These are phyloP conservation scores for Carcina quercana DNA, from an alignment of 2,888 invertebrate genomes.

Conservation along the genomic window DNA sequence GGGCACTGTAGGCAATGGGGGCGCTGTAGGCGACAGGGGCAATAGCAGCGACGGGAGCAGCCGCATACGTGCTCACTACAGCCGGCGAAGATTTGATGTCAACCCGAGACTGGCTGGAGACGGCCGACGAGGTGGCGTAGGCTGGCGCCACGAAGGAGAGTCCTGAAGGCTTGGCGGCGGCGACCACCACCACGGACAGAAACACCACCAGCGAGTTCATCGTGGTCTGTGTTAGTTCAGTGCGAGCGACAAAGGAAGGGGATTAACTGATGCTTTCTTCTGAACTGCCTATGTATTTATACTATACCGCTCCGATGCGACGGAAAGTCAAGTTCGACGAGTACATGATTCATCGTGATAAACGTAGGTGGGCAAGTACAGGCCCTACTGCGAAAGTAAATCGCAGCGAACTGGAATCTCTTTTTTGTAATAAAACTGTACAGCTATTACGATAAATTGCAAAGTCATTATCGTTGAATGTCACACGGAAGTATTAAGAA, in stretches of 20 bases:
- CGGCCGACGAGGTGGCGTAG: conserved; percentile 16
- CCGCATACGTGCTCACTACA: conserved; percentile 29
- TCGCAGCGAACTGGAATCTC: neutral
- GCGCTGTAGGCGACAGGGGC: conserved; percentile 15
- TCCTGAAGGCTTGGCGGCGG: conserved; percentile 39
- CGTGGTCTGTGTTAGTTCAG: conserved; percentile 74
- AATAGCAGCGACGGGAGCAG: conserved; percentile 25
- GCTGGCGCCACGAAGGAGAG: conserved; percentile 33
- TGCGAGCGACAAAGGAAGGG: conserved; percentile 40
- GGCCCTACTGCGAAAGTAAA: conserved; percentile 23
- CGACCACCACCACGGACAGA: conserved; percentile 73
- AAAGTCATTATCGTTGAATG: too few relatives aligned
- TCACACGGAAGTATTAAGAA: too few relatives aligned
- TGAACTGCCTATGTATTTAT: conserved; percentile 47
- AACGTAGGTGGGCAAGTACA: too few relatives aligned
- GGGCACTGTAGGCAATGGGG: conserved; percentile 28
- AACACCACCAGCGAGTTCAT: conserved; percentile 78
- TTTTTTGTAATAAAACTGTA: too few relatives aligned
- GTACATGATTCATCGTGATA: conserved; percentile 35
- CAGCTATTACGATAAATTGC: too few relatives aligned
- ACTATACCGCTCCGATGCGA: conserved; percentile 34
- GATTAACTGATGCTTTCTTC: conserved; percentile 64
- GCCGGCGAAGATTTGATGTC: conserved; percentile 47
- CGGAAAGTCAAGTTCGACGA: conserved; percentile 66
- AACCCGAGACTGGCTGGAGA: conserved; percentile 38